phyloP scores from a whole-genome alignment of 2,113 vertebrate genomes.

The Melanotaenia duboulayi region DNA sequence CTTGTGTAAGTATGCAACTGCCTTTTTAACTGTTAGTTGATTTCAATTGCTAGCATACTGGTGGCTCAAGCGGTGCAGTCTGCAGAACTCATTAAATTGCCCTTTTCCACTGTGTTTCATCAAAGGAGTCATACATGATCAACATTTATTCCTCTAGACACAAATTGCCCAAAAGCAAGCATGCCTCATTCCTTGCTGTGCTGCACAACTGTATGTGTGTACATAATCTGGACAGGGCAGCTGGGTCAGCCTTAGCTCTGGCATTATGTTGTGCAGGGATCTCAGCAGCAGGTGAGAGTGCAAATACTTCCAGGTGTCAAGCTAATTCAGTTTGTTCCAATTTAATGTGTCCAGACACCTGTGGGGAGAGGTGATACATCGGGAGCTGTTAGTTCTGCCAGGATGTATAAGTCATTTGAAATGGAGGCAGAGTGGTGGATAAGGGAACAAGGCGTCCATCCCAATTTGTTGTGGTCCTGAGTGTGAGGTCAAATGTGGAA shows the following conservation, averaged over 20 bases:
- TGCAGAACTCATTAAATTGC: neutral
- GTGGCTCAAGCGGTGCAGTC: neutral
- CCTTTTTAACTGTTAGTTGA: neutral
- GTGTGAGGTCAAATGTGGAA: slow-evolving; percentile 56
- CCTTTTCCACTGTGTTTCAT: too few relatives aligned
- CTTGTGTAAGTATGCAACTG: neutral
- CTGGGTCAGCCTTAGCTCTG: neutral
- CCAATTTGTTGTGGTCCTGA: slow-evolving; percentile 20
- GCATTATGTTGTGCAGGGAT: slow-evolving; percentile 17
- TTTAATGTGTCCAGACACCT: slow-evolving; percentile 63
- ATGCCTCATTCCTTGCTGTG: neutral
- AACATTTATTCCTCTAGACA: neutral
- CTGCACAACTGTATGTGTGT: neutral
- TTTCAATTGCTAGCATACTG: neutral
- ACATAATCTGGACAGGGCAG: neutral
- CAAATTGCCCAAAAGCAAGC: neutral
- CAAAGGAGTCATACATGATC: neutral
- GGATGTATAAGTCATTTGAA: slow-evolving; percentile 31
- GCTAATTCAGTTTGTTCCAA: slow-evolving; percentile 26
- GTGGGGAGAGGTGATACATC: slow-evolving; percentile 57
- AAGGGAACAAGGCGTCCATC: slow-evolving; percentile 29
- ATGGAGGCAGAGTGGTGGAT: slow-evolving; percentile 15
- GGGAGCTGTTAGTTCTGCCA: slow-evolving; percentile 64
- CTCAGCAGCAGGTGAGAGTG: slow-evolving; percentile 36
- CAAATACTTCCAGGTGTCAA: slow-evolving; percentile 64